A percentile compares a stretch with the other conserved stretches of the same genome.
Conservation (phyloP, 2,888 invertebrate species). For the Drosophila neutralis region DNA sequence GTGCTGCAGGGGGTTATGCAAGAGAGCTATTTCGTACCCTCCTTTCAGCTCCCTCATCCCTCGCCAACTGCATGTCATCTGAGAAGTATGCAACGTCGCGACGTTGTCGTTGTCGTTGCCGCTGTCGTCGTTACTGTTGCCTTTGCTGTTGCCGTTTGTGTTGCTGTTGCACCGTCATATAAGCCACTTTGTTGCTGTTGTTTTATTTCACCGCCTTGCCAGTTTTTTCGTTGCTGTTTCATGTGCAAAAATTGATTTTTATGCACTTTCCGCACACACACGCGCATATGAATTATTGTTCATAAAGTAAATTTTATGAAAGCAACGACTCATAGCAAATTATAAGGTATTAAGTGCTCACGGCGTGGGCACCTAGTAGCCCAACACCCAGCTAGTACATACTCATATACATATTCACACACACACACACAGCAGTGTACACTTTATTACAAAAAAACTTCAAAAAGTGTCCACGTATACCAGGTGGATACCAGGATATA, state of each 20-base stretch:
- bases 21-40: conserved; percentile 63
- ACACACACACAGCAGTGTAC: conserved; percentile 21
- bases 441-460: conserved; percentile 58
- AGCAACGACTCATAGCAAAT: conserved; percentile 77
- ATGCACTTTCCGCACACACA: conserved; percentile 71
- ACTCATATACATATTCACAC: conserved; percentile 10
- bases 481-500: conserved; percentile 1
- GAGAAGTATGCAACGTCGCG: conserved; percentile 70
- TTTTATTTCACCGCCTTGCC: conserved; percentile 71
- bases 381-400: conserved; percentile 7
- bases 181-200: conserved; percentile 48
- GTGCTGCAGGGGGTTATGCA: conserved; percentile 44
- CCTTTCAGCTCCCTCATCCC: conserved; percentile 6
- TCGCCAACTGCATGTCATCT: conserved; percentile 61
- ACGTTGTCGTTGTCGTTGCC: conserved; percentile 20
- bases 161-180: conserved; percentile 12
- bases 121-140: conserved; percentile 12
- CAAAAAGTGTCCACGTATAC: conserved; percentile 44
- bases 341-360: conserved; percentile 78
- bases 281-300: conserved; percentile 75
- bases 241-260: conserved; percentile 78
- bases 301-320: conserved; percentile 79
- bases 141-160: conserved; percentile 13
- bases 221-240: conserved; percentile 54
- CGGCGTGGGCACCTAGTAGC: conserved; percentile 61